Percentiles rank a stretch among this genome's conserved stretches.
Evolutionary conservation across 1,140 invertebrate genomes (phyloP).

Genomic region (Eufriesea mexicana): DNA sequence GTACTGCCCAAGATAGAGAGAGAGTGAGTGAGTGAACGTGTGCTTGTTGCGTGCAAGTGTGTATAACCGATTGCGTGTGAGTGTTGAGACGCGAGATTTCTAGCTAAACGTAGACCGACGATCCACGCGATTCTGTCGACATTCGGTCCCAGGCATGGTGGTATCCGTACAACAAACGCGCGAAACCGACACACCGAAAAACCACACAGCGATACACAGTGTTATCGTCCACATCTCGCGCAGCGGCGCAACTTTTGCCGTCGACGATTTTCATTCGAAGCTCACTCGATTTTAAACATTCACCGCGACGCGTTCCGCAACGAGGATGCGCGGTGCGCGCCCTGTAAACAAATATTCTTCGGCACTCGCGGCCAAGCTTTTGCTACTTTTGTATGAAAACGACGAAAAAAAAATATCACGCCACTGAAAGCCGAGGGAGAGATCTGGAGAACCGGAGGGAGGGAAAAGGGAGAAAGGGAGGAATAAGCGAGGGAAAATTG

Average conservation of each 20-base stretch:
- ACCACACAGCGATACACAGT: not conserved
- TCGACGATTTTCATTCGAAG: slow-evolving; percentile 27
- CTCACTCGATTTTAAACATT: not conserved
- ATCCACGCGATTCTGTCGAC: slow-evolving; percentile 2
- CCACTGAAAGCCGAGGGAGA: not conserved
- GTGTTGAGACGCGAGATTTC: not conserved
- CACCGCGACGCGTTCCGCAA: not conserved
- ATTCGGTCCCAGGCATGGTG: not conserved
- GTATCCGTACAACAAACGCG: slow-evolving; percentile 11
- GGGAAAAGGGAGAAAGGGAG: not conserved
- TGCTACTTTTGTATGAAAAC: slow-evolving; percentile 54
- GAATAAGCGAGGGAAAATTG: not conserved
- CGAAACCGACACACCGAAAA: not conserved
- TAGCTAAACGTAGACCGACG: slow-evolving; percentile 28
- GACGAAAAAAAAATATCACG: slow-evolving; percentile 6
- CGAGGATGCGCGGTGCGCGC: not conserved
- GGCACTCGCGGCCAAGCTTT: slow-evolving; percentile 44
- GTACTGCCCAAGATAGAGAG: slow-evolving; percentile 37
- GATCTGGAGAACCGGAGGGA: not conserved
- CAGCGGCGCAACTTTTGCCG: not conserved
- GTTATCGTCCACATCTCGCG: not conserved
- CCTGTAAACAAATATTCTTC: slow-evolving; percentile 26
- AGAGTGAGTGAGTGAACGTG: not conserved
- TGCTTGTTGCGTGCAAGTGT: not conserved
- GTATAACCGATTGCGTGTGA: not conserved